Evolutionary conservation across 1,140 invertebrate genomes (phyloP).

Genomic region (Brachionus koreanus): DNA sequence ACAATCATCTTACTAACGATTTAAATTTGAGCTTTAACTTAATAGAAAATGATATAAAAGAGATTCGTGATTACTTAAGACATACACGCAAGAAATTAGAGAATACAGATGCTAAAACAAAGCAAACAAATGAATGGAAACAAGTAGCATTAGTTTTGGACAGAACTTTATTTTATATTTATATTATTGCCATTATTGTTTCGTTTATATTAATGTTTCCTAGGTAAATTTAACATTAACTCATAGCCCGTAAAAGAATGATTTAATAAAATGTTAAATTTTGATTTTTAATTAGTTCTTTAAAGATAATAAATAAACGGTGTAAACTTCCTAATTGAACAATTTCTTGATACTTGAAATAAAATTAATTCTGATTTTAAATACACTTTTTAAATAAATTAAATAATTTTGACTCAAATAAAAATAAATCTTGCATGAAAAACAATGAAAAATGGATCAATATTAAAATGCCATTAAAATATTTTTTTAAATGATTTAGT

Average conservation of each 20-base stretch:
- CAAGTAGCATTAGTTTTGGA: conserved; percentile 55
- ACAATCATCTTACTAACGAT: not conserved
- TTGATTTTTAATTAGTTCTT: not conserved
- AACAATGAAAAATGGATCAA: too few species aligned
- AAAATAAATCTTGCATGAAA: too few species aligned
- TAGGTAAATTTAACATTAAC: conserved; percentile 1
- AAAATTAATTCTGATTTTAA: too few species aligned
- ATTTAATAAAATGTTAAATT: not conserved
- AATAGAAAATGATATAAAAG: conserved; percentile 44
- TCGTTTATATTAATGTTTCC: conserved; percentile 56
- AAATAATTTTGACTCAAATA: too few species aligned
- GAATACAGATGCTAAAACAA: conserved; percentile 45
- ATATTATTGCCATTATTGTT: conserved; percentile 53
- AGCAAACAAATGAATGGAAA: conserved; percentile 53
- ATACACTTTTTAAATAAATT: too few species aligned
- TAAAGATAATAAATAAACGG: too few species aligned
- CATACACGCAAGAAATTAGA: conserved; percentile 40
- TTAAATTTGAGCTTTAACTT: conserved; percentile 36
- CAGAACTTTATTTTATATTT: conserved; percentile 55
- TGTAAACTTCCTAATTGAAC: too few species aligned
- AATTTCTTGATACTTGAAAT: too few species aligned
- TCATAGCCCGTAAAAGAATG: not conserved
- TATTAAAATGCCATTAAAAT: too few species aligned
- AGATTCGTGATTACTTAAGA: conserved; percentile 43
- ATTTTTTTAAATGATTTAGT: too few species aligned